phyloP scores from a whole-genome alignment of 2,113 vertebrate species.

The Amphiprion percula region DNA sequence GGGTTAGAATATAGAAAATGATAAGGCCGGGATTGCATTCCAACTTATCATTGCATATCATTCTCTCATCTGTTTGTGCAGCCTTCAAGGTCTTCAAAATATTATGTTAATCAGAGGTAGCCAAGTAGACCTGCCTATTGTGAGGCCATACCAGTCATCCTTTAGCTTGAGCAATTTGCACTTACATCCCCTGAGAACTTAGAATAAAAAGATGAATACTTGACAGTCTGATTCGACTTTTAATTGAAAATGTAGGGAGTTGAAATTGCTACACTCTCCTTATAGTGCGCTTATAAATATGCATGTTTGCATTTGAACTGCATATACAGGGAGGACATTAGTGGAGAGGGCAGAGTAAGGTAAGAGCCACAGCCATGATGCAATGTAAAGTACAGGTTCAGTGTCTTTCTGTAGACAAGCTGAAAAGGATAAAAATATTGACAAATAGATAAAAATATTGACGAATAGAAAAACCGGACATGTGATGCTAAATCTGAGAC shows the following conservation, averaged over 20 bases:
- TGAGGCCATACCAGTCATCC: not conserved
- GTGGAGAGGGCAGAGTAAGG: not conserved
- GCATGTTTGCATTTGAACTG: not conserved
- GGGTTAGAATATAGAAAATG: conserved; percentile 20
- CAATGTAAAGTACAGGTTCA: not conserved
- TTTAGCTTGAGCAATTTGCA: not conserved
- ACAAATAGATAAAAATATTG: not conserved
- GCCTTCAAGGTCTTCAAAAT: conserved; percentile 21
- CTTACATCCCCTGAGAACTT: not conserved
- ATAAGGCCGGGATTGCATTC: not conserved
- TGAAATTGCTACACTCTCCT: not conserved
- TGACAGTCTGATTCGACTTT: not conserved
- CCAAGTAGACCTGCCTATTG: not conserved
- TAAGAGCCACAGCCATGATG: not conserved
- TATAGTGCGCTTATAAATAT: not conserved
- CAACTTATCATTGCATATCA: conserved; percentile 6
- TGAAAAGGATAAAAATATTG: conserved; percentile 1
- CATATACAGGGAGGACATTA: not conserved
- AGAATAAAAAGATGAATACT: not conserved
- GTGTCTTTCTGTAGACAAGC: not conserved
- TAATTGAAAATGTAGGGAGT: not conserved
- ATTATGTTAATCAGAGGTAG: not conserved
- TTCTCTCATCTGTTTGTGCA: not conserved
- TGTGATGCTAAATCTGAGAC: conserved; percentile 13
- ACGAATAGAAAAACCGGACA: not conserved